Conservation (phyloP, 92 coral and sea anemone species). For the Porites lobata region DNA sequence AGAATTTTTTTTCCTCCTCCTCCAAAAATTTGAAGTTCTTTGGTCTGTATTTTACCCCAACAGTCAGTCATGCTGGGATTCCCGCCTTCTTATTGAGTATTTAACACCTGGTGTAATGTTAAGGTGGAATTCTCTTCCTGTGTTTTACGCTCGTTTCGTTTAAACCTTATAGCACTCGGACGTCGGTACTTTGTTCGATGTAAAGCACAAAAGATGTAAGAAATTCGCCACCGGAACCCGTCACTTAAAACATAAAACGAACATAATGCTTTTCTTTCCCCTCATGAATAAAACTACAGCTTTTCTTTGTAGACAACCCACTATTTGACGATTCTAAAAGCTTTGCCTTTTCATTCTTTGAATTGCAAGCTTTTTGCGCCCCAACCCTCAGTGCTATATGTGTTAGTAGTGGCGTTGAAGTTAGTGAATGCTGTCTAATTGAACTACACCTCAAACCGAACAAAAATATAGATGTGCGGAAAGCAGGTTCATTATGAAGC, state of each 20-base stretch:
- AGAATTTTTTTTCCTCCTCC: neutral
- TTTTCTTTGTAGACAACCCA: constrained; percentile 38
- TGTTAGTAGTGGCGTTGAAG: constrained; percentile 3
- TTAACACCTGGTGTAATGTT: constrained; percentile 30
- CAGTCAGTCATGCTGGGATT: constrained; percentile 14
- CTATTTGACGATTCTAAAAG: constrained; percentile 42
- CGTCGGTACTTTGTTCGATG: constrained; percentile 26
- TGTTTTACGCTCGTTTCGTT: constrained; percentile 28
- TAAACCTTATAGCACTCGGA: constrained; percentile 37
- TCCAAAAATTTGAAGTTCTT: neutral
- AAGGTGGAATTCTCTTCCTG: constrained; percentile 27
- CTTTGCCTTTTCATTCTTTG: constrained; percentile 26
- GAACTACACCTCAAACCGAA: constrained; percentile 17
- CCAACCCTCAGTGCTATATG: constrained; percentile 9
- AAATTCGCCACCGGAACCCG: constrained; percentile 48
- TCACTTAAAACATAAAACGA: constrained; percentile 49
- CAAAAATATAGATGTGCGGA: constrained; percentile 15
- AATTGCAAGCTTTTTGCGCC: constrained; percentile 15
- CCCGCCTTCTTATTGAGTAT: constrained; percentile 31
- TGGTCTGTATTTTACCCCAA: neutral
- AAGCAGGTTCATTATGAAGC: constrained; percentile 9
- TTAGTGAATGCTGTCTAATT: constrained; percentile 4
- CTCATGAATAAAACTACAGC: constrained; percentile 36
- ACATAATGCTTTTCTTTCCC: constrained; percentile 23
- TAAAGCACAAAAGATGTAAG: constrained; percentile 43